Evolutionary conservation across 2,113 vertebrate genomes (phyloP), one percentile per base, ranked within the genome.

Genomic region (Chloebia gouldiae): DNA sequence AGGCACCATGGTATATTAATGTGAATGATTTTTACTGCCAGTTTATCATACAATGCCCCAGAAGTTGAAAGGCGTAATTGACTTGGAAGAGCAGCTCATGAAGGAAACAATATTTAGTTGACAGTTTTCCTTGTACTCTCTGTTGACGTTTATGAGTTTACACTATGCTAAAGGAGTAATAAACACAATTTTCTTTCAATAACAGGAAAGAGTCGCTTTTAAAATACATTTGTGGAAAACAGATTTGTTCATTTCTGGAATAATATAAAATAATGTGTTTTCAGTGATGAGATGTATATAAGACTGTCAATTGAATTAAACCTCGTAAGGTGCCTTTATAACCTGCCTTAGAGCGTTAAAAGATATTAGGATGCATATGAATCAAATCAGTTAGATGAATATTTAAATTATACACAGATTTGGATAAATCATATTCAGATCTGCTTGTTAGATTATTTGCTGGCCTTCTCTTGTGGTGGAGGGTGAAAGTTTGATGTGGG

Each of bases 1-100:
- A 99, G 99, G 99, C 99, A 99, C 99, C 99, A 99, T 99, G 99
- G 99, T 99, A 99, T 99, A 99, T 99, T 99, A 99, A 99, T 99
- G 99, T 98, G 99, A 98, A 99, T 99, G 99, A 99, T 99, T 99
- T 99, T 99, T 99, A 99, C 98, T 99, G 99, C 99, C 99, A 98
- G 99, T 99, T 99, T 98, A 99, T 99, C 99, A 99, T 98, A 98
- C 98, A 98, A 98, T 98, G 98, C 98, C 98, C 98, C 97, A 98
- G 98, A 99, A 99, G 99, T 99, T 99, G 99, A 99, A 99, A 99
- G 99, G 98, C 99, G 97, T 99, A 99, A 99, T 99, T 99, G 99
- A 99, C 99, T 99, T 98, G 99, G 99, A 99, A 99, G 98, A 99
- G 98, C 98, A 98, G 98, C 98, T 99, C 98, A 95, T 98, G 98